Evolutionary conservation across 2,888 invertebrate species (phyloP).

Genomic region (Neoascia interrupta): DNA sequence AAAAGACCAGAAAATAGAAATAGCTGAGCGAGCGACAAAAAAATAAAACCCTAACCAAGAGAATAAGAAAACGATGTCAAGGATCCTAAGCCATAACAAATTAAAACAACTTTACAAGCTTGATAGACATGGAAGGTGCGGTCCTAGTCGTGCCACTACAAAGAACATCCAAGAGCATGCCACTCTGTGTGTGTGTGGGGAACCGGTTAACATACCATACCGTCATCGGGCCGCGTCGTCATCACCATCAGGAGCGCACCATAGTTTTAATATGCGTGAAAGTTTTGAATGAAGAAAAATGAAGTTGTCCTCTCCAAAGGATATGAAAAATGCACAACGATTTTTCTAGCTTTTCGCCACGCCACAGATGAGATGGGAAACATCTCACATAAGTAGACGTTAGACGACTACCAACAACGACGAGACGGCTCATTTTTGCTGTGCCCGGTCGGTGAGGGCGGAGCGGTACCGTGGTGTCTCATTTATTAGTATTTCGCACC

Average conservation of each 20-base stretch:
- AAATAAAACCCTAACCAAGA: too few relatives aligned
- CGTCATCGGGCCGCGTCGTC: conserved; percentile 3
- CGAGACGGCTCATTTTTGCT: conserved; percentile 7
- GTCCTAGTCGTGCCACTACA: not conserved
- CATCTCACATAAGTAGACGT: not conserved
- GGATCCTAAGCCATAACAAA: conserved; percentile 69
- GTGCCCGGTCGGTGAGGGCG: too few relatives aligned
- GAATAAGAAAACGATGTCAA: conserved; percentile 49
- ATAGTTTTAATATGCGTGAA: conserved; percentile 69
- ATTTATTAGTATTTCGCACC: conserved; percentile 64
- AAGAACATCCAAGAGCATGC: conserved; percentile 29
- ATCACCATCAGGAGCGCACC: conserved; percentile 9
- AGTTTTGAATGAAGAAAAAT: conserved; percentile 69
- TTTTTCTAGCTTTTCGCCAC: conserved; percentile 58
- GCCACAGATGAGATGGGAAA: not conserved
- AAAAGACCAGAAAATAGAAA: conserved; percentile 37
- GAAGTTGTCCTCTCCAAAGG: conserved; percentile 65
- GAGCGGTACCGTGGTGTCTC: too few relatives aligned
- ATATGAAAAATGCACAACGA: conserved; percentile 68
- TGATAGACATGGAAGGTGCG: conserved; percentile 62
- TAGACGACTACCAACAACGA: not conserved
- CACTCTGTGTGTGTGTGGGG: too few relatives aligned
- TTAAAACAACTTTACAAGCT: conserved; percentile 69
- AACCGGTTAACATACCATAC: conserved; percentile 37
- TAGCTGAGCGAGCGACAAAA: not conserved